Evolutionary conservation across 1,140 invertebrate species (phyloP).

Genomic region (Drosophila paulistorum): DNA sequence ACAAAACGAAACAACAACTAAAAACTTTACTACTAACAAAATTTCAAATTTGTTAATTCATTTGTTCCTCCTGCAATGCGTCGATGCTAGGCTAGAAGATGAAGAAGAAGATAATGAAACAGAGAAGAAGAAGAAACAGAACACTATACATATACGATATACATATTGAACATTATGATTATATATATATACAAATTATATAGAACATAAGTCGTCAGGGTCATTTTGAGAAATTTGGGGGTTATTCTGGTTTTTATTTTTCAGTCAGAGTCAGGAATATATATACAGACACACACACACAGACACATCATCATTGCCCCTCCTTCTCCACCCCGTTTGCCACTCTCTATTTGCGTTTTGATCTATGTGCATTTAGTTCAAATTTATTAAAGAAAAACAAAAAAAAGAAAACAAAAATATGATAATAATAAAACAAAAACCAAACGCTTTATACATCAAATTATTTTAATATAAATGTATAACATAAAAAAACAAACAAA

Average conservation of each 20-base stretch:
- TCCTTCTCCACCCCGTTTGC: slow-evolving; percentile 48
- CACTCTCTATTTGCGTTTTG: slow-evolving; percentile 53
- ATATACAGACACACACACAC: slow-evolving; percentile 36
- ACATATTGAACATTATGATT: slow-evolving; percentile 56
- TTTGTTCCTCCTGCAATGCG: slow-evolving; percentile 69
- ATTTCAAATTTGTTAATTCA: slow-evolving; percentile 55
- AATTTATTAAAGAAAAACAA: slow-evolving; percentile 53
- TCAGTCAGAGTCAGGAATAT: slow-evolving; percentile 47
- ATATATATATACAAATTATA: slow-evolving; percentile 43
- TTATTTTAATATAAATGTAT: slow-evolving; percentile 79
- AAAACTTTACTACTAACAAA: slow-evolving; percentile 34
- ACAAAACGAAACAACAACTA: slow-evolving; percentile 26
- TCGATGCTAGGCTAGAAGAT: slow-evolving; percentile 27
- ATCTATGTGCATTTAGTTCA: slow-evolving; percentile 75
- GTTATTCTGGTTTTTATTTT: slow-evolving; percentile 12
- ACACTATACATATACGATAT: slow-evolving; percentile 74
- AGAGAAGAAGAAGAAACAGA: slow-evolving; percentile 27
- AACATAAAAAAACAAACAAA: slow-evolving; percentile 35
- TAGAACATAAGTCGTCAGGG: slow-evolving; percentile 15
- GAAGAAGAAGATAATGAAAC: slow-evolving; percentile 21
- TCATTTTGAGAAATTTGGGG: slow-evolving; percentile 7
- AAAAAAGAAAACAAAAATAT: slow-evolving; percentile 11
- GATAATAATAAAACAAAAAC: slow-evolving; percentile 23
- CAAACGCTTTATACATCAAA: slow-evolving; percentile 79
- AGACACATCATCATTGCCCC: slow-evolving; percentile 22